phyloP scores from a whole-genome alignment of 1,140 invertebrate genomes.

The Homalodisca vitripennis region DNA sequence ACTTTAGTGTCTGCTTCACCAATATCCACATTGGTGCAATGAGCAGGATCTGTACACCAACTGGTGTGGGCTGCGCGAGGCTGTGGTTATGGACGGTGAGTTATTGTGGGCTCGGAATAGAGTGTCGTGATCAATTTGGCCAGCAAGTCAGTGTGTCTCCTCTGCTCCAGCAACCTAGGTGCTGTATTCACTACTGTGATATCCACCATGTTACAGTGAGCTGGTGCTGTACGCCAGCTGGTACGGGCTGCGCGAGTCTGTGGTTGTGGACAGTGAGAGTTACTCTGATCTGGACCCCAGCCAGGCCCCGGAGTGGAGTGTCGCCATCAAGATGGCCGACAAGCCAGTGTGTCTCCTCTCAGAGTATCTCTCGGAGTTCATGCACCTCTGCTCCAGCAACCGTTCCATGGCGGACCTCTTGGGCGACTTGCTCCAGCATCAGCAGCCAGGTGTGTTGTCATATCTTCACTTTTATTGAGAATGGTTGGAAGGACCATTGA shows the following conservation, averaged over 20 bases:
- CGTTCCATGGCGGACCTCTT: constrained; percentile 57
- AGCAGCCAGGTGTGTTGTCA: constrained; percentile 24
- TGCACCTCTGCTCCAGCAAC: constrained; percentile 51
- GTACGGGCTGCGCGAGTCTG: constrained; percentile 81
- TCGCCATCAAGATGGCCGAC: constrained; percentile 59
- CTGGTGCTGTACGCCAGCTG: constrained; percentile 83
- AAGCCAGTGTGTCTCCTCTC: constrained; percentile 64
- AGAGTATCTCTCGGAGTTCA: constrained; percentile 61
- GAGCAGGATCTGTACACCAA: constrained; percentile 78
- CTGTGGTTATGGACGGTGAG: constrained; percentile 84
- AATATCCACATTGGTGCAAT: too few species aligned
- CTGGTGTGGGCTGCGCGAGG: constrained; percentile 84
- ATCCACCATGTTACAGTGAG: constrained; percentile 64
- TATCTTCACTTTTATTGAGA: too few species aligned
- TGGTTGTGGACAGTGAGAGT: constrained; percentile 82
- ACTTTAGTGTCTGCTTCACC: too few species aligned
- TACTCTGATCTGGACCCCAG: constrained; percentile 87
- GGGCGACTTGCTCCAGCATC: constrained; percentile 49
- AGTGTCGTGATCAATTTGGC: constrained; percentile 61
- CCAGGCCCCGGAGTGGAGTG: constrained; percentile 77
- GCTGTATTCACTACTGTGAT: too few species aligned
- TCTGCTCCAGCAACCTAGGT: constrained; percentile 50
- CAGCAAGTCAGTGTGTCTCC: constrained; percentile 60
- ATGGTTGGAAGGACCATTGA: too few species aligned
- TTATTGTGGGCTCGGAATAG: constrained; percentile 80